A percentile compares a stretch with the other conserved stretches of the same genome.
Conservation (phyloP, 1,140 invertebrate species). For the Zophobas atratus region DNA sequence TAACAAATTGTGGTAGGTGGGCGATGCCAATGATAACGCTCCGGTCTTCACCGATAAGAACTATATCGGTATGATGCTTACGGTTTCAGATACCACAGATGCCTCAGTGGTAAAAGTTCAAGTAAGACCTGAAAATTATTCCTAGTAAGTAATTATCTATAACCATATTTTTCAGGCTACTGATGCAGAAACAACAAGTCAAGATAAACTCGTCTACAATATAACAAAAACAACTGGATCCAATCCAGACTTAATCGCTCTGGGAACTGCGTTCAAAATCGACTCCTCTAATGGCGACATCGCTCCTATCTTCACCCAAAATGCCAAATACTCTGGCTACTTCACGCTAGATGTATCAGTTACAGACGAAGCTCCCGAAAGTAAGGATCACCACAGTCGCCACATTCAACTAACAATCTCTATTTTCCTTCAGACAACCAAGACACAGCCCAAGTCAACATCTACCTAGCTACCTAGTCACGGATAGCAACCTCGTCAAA, state of each 20-base stretch:
- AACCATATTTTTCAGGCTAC: constrained; percentile 67
- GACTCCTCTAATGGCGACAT: too few relatives aligned
- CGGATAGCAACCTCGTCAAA: constrained; percentile 69
- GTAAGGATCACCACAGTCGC: too few relatives aligned
- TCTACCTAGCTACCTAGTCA: constrained; percentile 54
- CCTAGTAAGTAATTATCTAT: not conserved
- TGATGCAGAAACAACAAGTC: constrained; percentile 68
- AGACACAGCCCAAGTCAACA: constrained; percentile 58
- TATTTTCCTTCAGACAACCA: too few relatives aligned
- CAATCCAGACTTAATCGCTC: too few relatives aligned
- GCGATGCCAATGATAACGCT: constrained; percentile 70
- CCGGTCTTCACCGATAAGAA: constrained; percentile 68
- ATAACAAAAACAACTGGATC: constrained; percentile 63
- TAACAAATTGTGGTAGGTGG: constrained; percentile 65
- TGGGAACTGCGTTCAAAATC: too few relatives aligned
- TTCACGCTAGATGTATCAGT: too few relatives aligned
- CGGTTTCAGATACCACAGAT: not conserved
- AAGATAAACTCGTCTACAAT: constrained; percentile 62
- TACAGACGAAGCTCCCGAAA: too few relatives aligned
- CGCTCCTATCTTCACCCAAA: too few relatives aligned
- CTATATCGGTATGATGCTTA: constrained; percentile 69
- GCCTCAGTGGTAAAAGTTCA: constrained; percentile 65
- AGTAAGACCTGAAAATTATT: constrained; percentile 57
- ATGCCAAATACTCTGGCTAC: too few relatives aligned
- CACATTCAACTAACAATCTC: too few relatives aligned